Conservation (phyloP, 2,888 invertebrate genomes). For the Smittia sp. region DNA sequence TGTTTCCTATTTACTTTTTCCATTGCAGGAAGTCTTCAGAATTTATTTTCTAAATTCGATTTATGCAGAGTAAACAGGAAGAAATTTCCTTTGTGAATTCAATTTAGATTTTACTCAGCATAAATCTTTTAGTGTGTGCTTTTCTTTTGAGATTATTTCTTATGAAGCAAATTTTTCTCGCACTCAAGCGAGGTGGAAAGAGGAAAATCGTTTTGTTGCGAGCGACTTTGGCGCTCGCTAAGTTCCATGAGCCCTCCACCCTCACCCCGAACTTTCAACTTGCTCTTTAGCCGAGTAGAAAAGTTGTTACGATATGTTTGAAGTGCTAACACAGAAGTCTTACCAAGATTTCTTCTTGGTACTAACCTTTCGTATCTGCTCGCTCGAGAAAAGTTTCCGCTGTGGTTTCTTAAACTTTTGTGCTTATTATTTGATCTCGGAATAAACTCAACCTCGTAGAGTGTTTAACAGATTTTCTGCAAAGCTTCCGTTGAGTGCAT, state of each 20-base stretch:
- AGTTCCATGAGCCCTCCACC: too few species aligned
- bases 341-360: not conserved
- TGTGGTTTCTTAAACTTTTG: slow-evolving; percentile 1
- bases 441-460: too few species aligned
- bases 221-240: too few species aligned
- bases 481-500: too few species aligned
- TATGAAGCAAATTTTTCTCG: too few species aligned
- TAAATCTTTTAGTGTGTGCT: slow-evolving; percentile 17
- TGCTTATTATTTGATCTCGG: too few species aligned
- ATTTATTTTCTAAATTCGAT: slow-evolving; percentile 28
- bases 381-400: not conserved
- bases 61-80: slow-evolving; percentile 32
- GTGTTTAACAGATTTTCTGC: too few species aligned
- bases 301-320: not conserved
- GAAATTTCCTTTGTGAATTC: not conserved
- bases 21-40: not conserved
- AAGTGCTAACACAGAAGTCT: not conserved
- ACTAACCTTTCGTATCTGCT: not conserved
- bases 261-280: too few species aligned
- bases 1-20: not conserved
- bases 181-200: too few species aligned
- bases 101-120: slow-evolving; percentile 35
- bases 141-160: not conserved
- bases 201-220: too few species aligned
- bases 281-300: too few species aligned